phyloP scores from a whole-genome alignment of 2,797 vertebrate species.

The Gymnothorax reevesii region DNA sequence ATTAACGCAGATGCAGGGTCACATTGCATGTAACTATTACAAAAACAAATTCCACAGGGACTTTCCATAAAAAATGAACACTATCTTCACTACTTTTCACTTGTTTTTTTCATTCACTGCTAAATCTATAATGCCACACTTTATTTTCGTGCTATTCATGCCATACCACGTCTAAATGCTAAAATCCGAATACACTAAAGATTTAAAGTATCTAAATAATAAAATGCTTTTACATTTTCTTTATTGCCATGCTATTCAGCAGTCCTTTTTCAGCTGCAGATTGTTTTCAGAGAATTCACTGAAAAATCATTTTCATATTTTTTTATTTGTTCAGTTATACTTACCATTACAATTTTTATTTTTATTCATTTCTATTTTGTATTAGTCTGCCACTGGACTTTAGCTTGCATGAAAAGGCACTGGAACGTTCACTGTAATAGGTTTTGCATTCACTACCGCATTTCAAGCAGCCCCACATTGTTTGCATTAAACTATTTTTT shows the following conservation, averaged over 20 bases:
- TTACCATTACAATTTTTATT: too few species aligned
- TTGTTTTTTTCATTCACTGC: background rate
- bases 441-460: too few species aligned
- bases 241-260: background rate
- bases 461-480: too few species aligned
- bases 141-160: background rate
- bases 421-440: too few species aligned
- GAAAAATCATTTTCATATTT: background rate
- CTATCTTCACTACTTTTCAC: background rate
- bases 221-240: background rate
- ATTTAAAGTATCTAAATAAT: background rate
- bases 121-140: background rate
- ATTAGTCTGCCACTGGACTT: too few species aligned
- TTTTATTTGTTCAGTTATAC: too few species aligned
- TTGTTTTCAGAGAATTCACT: background rate
- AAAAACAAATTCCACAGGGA: background rate
- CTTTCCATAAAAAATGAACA: constrained; percentile 2
- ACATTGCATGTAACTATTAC: background rate
- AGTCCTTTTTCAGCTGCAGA: background rate
- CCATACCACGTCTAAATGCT: background rate
- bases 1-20: background rate
- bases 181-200: background rate
- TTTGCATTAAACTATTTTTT: too few species aligned
- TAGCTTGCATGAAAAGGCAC: too few species aligned
- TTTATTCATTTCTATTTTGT: too few species aligned